These are phyloP conservation scores for Manacus vitellinus DNA, from an alignment of 2,113 vertebrate species.

Conservation along the genomic window DNA sequence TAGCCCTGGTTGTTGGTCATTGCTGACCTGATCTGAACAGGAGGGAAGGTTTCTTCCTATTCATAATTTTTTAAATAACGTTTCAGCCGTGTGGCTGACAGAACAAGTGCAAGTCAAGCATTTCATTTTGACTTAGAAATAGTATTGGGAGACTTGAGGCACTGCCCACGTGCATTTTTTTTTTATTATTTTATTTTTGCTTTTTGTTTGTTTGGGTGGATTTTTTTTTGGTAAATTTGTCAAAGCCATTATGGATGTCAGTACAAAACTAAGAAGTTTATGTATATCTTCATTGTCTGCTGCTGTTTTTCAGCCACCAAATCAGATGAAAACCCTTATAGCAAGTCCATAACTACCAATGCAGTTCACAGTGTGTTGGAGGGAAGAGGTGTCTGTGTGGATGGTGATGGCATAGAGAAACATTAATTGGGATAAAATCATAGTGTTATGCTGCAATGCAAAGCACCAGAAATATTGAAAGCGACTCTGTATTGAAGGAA, in stretches of 20 bases:
- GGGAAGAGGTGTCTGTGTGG: not conserved
- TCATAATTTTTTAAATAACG: not conserved
- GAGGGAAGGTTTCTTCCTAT: not conserved
- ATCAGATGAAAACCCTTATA: not conserved
- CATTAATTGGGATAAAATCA: not conserved
- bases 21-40: not conserved
- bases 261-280: not conserved
- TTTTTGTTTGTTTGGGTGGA: not conserved
- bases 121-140: not conserved
- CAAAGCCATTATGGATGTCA: rapidly evolving
- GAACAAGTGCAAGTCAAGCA: not conserved
- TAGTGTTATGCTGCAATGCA: not conserved
- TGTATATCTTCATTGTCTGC: rapidly evolving
- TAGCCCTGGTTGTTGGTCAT: not conserved
- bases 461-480: not conserved
- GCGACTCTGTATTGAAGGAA: not conserved
- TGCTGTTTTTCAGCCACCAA: not conserved
- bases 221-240: not conserved
- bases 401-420: not conserved
- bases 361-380: not conserved
- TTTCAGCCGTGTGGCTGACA: not conserved
- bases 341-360: not conserved
- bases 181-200: no score
- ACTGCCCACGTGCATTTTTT: not conserved
- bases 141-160: rapidly evolving